These are phyloP conservation scores for Nyctalus aviator DNA, from an alignment of 2,797 vertebrate species.

Conservation along the genomic window DNA sequence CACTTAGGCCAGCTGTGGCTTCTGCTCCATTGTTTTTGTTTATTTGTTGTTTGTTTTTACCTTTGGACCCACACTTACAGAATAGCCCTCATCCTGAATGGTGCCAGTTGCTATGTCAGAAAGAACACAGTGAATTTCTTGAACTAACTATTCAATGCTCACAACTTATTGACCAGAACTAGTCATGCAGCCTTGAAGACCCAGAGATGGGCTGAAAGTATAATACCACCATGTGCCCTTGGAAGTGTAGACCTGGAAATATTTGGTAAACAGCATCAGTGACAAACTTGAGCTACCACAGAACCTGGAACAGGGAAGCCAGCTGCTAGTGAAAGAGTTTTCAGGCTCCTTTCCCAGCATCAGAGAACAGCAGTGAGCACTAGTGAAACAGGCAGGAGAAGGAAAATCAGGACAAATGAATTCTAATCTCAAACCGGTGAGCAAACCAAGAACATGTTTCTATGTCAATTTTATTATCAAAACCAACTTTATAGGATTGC, in stretches of 20 bases:
- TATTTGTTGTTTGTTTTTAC: neutral
- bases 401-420: neutral
- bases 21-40: neutral
- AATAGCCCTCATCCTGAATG: neutral
- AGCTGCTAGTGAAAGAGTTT: neutral
- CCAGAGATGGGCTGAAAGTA: neutral
- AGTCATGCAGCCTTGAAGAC: neutral
- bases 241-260: neutral
- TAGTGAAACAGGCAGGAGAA: neutral
- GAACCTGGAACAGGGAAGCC: neutral
- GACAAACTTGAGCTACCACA: neutral
- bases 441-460: neutral
- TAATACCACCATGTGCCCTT: neutral
- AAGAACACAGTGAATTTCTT: neutral
- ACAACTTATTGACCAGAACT: neutral
- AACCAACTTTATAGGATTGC: neutral
- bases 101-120: neutral
- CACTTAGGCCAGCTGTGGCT: neutral
- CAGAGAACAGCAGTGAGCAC: neutral
- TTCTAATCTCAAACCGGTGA: neutral
- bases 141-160: neutral
- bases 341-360: neutral
- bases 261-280: neutral
- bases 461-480: neutral
- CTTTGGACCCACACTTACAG: neutral